A percentile compares a stretch with the other conserved stretches of the same genome.
Evolutionary conservation across 2,888 invertebrate species (phyloP).

Genomic region (Lithosia quadra): DNA sequence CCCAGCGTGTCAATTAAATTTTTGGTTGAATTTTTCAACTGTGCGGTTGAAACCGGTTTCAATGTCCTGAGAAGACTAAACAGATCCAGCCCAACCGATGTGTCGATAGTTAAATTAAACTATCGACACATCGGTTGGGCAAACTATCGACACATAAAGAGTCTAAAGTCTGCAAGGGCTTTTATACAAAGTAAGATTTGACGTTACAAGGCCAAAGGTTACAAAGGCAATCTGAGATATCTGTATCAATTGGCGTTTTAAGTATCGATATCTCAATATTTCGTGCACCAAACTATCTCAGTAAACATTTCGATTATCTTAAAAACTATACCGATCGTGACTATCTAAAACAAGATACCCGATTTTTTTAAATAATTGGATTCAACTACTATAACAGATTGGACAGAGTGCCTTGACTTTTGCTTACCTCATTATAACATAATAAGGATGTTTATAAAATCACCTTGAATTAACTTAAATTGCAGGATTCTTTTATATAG

Average conservation of each 20-base stretch:
- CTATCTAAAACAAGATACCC: background rate
- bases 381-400: background rate
- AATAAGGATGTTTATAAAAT: conserved; percentile 38
- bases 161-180: background rate
- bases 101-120: too few relatives aligned
- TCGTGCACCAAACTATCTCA: background rate
- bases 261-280: background rate
- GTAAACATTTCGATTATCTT: background rate
- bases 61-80: too few relatives aligned
- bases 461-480: conserved; percentile 35
- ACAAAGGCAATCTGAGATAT: background rate
- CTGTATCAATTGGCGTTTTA: background rate
- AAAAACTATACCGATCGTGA: background rate
- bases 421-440: conserved; percentile 31
- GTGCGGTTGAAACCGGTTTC: too few relatives aligned
- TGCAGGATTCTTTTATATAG: background rate
- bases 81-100: too few relatives aligned
- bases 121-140: too few relatives aligned
- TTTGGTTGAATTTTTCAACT: too few relatives aligned
- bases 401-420: conserved; percentile 37
- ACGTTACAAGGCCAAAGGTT: background rate
- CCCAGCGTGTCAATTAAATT: too few relatives aligned
- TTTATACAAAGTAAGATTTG: background rate
- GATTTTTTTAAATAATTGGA: background rate
- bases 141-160: too few relatives aligned